These are phyloP conservation scores for Malurus elegans DNA, from an alignment of 2,113 vertebrate genomes.

Conservation along the genomic window DNA sequence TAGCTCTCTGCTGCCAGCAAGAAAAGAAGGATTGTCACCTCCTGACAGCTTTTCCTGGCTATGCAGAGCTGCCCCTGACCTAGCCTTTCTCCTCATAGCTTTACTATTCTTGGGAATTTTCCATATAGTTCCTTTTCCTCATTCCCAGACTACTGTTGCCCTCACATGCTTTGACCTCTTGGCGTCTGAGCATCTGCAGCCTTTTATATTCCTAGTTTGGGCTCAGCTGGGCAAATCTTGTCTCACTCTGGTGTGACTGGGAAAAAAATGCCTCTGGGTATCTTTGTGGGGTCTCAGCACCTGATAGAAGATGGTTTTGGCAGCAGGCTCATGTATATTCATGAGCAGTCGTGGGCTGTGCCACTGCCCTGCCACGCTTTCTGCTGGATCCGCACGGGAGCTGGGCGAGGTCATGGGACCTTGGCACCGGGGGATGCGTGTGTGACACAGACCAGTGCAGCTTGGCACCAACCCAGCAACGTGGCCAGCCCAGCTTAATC, in stretches of 20 bases:
- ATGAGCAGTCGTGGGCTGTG: not conserved
- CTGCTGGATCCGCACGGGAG: not conserved
- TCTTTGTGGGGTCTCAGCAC: not conserved
- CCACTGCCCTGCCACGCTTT: not conserved
- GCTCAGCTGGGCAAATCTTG: not conserved
- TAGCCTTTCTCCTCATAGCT: slow-evolving; percentile 8
- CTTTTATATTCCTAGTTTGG: slow-evolving; percentile 17
- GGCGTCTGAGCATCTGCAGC: not conserved
- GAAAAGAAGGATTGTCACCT: slow-evolving; percentile 8
- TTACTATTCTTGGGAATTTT: slow-evolving; percentile 58
- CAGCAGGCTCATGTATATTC: not conserved
- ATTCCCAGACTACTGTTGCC: slow-evolving; percentile 31
- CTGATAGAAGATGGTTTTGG: not conserved
- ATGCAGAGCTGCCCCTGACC: not conserved
- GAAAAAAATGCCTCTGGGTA: not conserved
- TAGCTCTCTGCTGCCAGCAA: not conserved
- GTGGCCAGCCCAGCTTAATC: not conserved
- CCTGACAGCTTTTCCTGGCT: slow-evolving; percentile 33
- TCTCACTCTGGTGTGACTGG: not conserved
- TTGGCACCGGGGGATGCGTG: not conserved
- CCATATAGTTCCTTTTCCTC: slow-evolving; percentile 19
- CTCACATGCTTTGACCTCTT: not conserved
- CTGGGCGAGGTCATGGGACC: not conserved
- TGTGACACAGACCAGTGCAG: slow-evolving; percentile 37
- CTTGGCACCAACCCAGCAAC: not conserved